These are phyloP conservation scores for Meteorus cinctellus DNA, from an alignment of 2,888 invertebrate species.

Conservation along the genomic window DNA sequence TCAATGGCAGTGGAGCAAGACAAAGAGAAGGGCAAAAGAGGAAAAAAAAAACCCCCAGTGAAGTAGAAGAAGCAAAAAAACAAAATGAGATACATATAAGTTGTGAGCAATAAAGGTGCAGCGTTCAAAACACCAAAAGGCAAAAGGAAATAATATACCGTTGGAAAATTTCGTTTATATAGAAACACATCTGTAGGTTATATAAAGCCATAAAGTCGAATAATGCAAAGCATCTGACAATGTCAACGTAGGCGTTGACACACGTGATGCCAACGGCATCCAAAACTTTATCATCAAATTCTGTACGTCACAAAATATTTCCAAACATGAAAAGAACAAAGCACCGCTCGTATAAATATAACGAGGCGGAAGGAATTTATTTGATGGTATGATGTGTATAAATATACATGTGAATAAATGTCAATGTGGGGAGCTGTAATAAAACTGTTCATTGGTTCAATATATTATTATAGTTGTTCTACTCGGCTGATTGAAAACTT, in stretches of 20 bases:
- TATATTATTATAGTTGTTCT: background rate
- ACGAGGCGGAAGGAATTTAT: background rate
- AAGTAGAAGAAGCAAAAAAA: background rate
- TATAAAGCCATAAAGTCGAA: background rate
- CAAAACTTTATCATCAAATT: background rate
- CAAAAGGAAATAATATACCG: background rate
- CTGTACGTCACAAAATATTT: background rate
- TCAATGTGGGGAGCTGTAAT: background rate
- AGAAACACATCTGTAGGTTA: background rate
- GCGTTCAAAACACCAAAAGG: background rate
- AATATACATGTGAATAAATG: background rate
- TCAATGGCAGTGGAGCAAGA: background rate
- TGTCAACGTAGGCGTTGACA: background rate
- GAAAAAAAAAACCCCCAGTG: background rate
- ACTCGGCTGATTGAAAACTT: background rate
- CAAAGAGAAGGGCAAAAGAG: background rate
- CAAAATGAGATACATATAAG: background rate
- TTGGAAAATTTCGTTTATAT: background rate
- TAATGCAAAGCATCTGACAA: background rate
- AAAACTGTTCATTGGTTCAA: background rate
- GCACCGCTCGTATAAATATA: slow-evolving; percentile 13
- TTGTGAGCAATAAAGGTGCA: background rate
- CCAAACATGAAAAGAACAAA: background rate
- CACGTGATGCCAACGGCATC: background rate
- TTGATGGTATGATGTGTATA: background rate